Percentiles rank a stretch among this genome's conserved stretches.
phyloP scores from a whole-genome alignment of 2,888 invertebrate species.

The Monopis laevigella region DNA sequence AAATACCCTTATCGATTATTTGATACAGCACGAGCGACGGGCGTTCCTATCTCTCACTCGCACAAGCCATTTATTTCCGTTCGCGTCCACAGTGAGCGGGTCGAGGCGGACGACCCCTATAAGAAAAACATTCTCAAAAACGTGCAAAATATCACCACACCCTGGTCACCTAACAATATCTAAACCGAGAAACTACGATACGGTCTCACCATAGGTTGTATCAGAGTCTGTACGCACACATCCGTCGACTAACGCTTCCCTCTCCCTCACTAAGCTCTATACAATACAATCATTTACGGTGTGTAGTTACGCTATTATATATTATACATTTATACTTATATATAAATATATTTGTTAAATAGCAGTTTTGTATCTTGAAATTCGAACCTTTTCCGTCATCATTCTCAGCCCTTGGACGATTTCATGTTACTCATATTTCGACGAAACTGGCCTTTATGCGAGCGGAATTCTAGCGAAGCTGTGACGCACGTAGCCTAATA shows the following conservation, averaged over 20 bases:
- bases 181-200: conserved; percentile 57
- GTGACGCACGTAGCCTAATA: too few species aligned
- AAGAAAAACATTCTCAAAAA: conserved; percentile 66
- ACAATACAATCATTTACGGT: conserved; percentile 39
- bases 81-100: conserved; percentile 33
- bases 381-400: background rate
- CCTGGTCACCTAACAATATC: conserved; percentile 66
- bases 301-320: conserved; percentile 53
- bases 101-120: conserved; percentile 39
- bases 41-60: conserved; percentile 3
- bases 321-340: conserved; percentile 33
- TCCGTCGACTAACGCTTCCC: background rate
- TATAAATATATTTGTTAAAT: conserved; percentile 27
- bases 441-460: too few species aligned
- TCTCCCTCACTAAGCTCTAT: conserved; percentile 64
- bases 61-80: conserved; percentile 24
- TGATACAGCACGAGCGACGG: conserved; percentile 6
- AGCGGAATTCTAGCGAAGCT: too few species aligned
- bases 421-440: too few species aligned
- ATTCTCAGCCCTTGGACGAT: too few species aligned
- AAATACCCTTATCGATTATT: conserved; percentile 12
- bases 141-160: conserved; percentile 68
- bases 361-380: conserved; percentile 23
- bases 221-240: too few species aligned
- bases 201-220: too few species aligned